Conservation (phyloP, 2,113 vertebrate genomes). For the Chaetodon auriga region DNA sequence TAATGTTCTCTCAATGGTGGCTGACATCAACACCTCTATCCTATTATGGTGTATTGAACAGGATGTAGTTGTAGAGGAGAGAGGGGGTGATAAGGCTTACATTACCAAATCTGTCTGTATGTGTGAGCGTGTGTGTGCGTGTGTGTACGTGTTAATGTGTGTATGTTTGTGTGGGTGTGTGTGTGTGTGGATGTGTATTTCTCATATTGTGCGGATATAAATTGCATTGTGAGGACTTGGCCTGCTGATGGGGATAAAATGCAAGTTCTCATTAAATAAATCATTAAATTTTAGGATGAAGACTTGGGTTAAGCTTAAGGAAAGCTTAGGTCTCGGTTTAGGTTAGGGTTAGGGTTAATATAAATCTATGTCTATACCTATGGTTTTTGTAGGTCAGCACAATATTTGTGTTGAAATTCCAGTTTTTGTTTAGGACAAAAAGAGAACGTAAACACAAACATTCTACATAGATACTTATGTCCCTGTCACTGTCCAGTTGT, state of each 20-base stretch:
- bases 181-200: not conserved
- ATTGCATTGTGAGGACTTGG: too few species aligned
- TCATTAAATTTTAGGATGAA: too few species aligned
- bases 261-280: too few species aligned
- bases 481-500: not conserved
- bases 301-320: too few species aligned
- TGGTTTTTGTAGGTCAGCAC: not conserved
- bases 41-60: slow-evolving; percentile 68
- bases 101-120: slow-evolving; percentile 44
- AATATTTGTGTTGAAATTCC: slow-evolving; percentile 14
- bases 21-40: slow-evolving; percentile 61
- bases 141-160: too few species aligned
- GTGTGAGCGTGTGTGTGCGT: slow-evolving; percentile 14
- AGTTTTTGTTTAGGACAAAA: not conserved
- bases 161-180: not conserved
- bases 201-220: too few species aligned
- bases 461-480: not conserved
- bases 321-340: too few species aligned
- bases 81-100: slow-evolving; percentile 49
- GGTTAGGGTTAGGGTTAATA: too few species aligned
- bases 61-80: slow-evolving; percentile 44
- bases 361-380: too few species aligned
- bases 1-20: slow-evolving; percentile 64
- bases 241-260: too few species aligned
- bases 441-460: not conserved